A percentile compares a stretch with the other conserved stretches of the same genome.
Evolutionary conservation across 2,113 vertebrate genomes (phyloP).

Genomic region (Myiagra hebetior): DNA sequence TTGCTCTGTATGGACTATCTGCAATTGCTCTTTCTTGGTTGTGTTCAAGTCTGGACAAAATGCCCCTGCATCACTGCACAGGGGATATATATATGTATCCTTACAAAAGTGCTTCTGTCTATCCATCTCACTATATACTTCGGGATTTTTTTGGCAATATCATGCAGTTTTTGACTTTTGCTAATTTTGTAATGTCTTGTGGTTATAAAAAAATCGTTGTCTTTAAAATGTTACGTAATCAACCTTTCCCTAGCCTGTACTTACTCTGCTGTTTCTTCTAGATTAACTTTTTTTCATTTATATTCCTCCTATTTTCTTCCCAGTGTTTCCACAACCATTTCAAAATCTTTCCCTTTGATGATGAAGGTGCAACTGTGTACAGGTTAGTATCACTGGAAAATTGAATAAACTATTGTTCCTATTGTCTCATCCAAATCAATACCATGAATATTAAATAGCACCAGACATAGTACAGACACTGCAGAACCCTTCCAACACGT

Average conservation of each 20-base stretch:
- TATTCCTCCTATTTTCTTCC: not conserved
- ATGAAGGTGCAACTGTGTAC: not conserved
- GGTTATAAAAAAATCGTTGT: not conserved
- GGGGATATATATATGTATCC: not conserved
- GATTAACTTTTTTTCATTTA: not conserved
- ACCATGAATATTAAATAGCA: slow-evolving; percentile 20
- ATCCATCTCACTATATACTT: not conserved
- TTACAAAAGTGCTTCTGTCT: not conserved
- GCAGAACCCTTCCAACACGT: not conserved
- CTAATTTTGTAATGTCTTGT: not conserved
- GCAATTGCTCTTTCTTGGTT: not conserved
- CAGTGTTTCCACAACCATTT: not conserved
- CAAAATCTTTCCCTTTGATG: not conserved
- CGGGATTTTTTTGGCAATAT: fast-evolving
- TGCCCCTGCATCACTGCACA: not conserved
- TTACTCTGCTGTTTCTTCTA: not conserved
- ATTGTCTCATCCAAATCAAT: slow-evolving; percentile 37
- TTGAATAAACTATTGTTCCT: not conserved
- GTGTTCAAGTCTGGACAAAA: not conserved
- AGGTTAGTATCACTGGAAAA: not conserved
- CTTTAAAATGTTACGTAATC: not conserved
- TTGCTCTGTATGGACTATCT: not conserved
- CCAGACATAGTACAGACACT: not conserved
- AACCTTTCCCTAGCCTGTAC: not conserved
- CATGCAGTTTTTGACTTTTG: not conserved